Evolutionary conservation across 2,888 invertebrate genomes (phyloP).

Genomic region (Chrysina gloriosa): DNA sequence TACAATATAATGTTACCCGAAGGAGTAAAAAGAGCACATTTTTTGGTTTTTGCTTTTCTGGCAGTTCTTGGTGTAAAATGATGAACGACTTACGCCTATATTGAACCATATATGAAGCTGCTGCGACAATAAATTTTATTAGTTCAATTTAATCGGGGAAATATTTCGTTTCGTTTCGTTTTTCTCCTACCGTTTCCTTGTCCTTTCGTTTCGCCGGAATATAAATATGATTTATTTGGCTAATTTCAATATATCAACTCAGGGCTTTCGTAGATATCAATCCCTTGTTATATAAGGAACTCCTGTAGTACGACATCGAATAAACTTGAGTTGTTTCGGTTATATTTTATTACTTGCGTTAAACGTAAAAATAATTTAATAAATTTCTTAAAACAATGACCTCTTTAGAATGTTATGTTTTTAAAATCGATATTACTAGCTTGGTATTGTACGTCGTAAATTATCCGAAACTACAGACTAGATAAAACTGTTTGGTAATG

Average conservation of each 20-base stretch:
- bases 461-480: not conserved
- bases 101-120: not conserved
- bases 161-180: slow-evolving; percentile 7
- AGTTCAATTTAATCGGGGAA: slow-evolving; percentile 4
- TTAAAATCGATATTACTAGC: too few species aligned
- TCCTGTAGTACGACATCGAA: too few species aligned
- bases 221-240: not conserved
- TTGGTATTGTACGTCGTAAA: not conserved
- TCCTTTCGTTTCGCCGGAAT: not conserved
- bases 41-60: slow-evolving; percentile 15
- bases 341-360: too few species aligned
- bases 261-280: not conserved
- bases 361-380: too few species aligned
- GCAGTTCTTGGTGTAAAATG: not conserved
- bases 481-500: not conserved
- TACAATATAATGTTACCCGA: too few species aligned
- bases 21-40: too few species aligned
- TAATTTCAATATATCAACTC: not conserved
- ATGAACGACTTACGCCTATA: not conserved
- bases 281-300: too few species aligned
- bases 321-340: too few species aligned
- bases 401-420: too few species aligned
- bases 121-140: slow-evolving; percentile 13
- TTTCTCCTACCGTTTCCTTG: not conserved
- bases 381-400: too few species aligned